Evolutionary conservation across 2,888 invertebrate genomes (phyloP), one percentile per base, ranked within the genome.

Genomic region (Drosophila lutescens): DNA sequence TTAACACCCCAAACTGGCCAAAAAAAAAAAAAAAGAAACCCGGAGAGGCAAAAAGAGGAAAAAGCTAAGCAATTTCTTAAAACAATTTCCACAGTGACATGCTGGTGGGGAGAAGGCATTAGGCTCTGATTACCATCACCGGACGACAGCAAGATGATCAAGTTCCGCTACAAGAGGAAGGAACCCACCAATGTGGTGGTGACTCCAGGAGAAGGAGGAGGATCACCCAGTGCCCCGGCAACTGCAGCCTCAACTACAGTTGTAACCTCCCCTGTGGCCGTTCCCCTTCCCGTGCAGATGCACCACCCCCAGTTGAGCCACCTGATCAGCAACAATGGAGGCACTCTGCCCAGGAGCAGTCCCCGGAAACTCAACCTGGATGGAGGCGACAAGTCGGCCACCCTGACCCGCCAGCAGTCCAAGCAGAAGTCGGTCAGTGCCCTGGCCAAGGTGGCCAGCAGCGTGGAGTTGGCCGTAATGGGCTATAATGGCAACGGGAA

Each of bases 141-240:
- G 13, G n/a, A 13, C 5, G 10, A 9, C n/a, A n/a, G 4, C n/a
- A 32, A 41, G 30, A 94, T 94, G 94, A 94, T 94, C 77, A 94
- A 94, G 92, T 94, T 94, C 92, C 94, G 94, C 74, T 94, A 94
- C 81, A 94, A 94, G 87, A 94, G 94, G 76, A 94, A 94, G 91
- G 94, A 94, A 89, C 87, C 90, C 72, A 83, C 78, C 58, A 90
- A 89, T 75, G 80, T 90, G 78, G 89, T 90, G 75, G 68, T 7
- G 54, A 47, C 56, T 54, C 30, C 30, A 34, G 2, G 23, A 1
- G 51, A 26, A 9, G 38, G 26, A n/a, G 54, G 12, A 53, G 59
- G 38, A 36, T 12, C 54, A 56, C 8, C 43, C 12, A 36, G 10
- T 15, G 26, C 26, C 26, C 26, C 26, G 2, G 30, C 8, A 30